phyloP scores from a whole-genome alignment of 2,888 invertebrate species.

The Coenonympha glycerion region DNA sequence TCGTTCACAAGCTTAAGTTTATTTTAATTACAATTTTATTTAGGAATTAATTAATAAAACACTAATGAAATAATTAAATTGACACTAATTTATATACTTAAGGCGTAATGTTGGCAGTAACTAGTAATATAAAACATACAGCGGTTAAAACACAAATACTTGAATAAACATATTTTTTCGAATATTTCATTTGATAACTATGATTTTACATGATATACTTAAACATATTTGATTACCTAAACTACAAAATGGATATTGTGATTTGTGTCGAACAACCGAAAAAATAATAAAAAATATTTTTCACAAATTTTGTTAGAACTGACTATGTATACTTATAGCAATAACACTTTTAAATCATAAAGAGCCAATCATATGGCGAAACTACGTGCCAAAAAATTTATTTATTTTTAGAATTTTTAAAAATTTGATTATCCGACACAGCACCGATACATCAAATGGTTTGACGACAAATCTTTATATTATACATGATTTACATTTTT shows the following conservation, averaged over 20 bases:
- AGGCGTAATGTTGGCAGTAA: neutral
- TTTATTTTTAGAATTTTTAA: no score
- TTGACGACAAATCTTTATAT: neutral
- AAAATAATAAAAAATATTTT: neutral
- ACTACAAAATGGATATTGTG: neutral
- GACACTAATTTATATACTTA: conserved; percentile 3
- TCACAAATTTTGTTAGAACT: no score
- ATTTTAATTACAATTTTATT: neutral
- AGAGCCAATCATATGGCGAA: no score
- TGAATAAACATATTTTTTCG: neutral
- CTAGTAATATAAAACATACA: conserved; percentile 3
- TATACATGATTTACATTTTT: neutral
- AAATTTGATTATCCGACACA: neutral
- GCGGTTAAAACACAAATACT: neutral
- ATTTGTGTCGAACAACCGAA: neutral
- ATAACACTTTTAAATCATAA: no score
- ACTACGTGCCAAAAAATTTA: no score
- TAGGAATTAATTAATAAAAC: neutral
- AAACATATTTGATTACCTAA: neutral
- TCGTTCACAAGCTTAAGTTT: neutral
- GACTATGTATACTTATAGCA: no score
- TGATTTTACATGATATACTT: no score
- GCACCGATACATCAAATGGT: neutral
- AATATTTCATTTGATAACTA: neutral
- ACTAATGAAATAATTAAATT: neutral